Percentiles rank a stretch among this genome's conserved stretches.
phyloP scores from a whole-genome alignment of 30 jellyfish, hydroid and myxozoan genomes.

The Rhopilema esculentum region DNA sequence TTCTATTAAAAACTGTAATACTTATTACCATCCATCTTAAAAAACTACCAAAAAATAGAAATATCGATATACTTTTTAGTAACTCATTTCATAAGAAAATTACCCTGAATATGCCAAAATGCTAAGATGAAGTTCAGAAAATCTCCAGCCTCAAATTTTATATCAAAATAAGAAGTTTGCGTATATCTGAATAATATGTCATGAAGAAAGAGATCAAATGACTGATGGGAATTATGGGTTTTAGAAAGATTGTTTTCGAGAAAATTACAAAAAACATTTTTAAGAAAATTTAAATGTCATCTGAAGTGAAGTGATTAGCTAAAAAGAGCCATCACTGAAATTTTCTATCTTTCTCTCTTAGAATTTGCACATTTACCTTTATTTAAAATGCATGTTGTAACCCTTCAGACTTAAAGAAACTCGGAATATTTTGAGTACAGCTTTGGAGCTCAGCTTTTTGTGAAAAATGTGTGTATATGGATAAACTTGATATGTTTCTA shows the following conservation, averaged over 20 bases:
- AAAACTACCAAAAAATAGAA: neutral
- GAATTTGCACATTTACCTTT: neutral
- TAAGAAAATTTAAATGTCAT: neutral
- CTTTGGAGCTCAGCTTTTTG: neutral
- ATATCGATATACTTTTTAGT: neutral
- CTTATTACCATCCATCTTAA: neutral
- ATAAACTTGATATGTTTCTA: neutral
- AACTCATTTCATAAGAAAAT: neutral
- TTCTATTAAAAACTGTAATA: neutral
- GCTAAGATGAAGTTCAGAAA: constrained; percentile 2
- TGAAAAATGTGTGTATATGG: constrained; percentile 3
- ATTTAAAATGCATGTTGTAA: neutral
- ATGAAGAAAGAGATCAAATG: neutral
- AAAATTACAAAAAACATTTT: neutral
- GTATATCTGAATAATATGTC: neutral
- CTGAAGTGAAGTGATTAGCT: neutral
- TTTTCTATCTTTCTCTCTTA: neutral
- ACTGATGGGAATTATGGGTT: neutral
- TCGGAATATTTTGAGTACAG: neutral
- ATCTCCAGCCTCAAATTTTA: neutral
- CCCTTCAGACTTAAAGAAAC: constrained; percentile 5
- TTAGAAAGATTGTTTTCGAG: neutral
- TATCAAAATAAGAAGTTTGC: neutral
- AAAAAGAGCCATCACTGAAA: neutral
- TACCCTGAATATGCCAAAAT: constrained; percentile 18